Conservation (phyloP, 2,888 invertebrate species). For the Cerastis leucographa region DNA sequence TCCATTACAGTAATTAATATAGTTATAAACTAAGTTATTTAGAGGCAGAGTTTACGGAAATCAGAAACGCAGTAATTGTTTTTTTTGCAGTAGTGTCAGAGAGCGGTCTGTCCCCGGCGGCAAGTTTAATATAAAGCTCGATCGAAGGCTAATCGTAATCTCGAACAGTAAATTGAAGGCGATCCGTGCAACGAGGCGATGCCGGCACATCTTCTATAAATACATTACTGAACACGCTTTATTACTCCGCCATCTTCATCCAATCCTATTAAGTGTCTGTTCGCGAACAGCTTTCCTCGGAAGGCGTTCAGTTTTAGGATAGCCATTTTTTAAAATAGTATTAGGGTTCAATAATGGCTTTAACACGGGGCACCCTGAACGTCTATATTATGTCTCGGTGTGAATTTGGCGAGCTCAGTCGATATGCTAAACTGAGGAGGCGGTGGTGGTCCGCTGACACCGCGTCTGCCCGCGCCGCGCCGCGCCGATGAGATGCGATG, state of each 20-base stretch:
- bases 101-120: slow-evolving; percentile 51
- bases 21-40: slow-evolving; percentile 72
- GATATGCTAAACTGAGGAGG: slow-evolving; percentile 84
- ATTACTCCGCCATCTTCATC: slow-evolving; percentile 89
- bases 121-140: slow-evolving; percentile 72
- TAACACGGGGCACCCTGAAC: slow-evolving; percentile 81
- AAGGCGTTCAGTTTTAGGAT: slow-evolving; percentile 84
- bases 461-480: slow-evolving; percentile 82
- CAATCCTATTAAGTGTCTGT: slow-evolving; percentile 89
- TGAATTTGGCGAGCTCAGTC: slow-evolving; percentile 82
- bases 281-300: slow-evolving; percentile 82
- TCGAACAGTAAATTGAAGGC: slow-evolving; percentile 83
- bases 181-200: slow-evolving; percentile 80
- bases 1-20: slow-evolving; percentile 81
- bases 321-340: slow-evolving; percentile 88
- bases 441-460: slow-evolving; percentile 81
- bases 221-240: slow-evolving; percentile 90
- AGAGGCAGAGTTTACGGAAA: slow-evolving; percentile 54
- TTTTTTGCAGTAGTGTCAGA: slow-evolving; percentile 63
- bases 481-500: slow-evolving; percentile 81
- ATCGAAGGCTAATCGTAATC: slow-evolving; percentile 82
- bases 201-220: slow-evolving; percentile 86
- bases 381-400: slow-evolving; percentile 81
- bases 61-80: slow-evolving; percentile 62
- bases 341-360: slow-evolving; percentile 88